Percentiles rank a stretch among this genome's conserved stretches.
Conservation (phyloP, 2,797 vertebrate species). For the Loris lydekkerianus region DNA sequence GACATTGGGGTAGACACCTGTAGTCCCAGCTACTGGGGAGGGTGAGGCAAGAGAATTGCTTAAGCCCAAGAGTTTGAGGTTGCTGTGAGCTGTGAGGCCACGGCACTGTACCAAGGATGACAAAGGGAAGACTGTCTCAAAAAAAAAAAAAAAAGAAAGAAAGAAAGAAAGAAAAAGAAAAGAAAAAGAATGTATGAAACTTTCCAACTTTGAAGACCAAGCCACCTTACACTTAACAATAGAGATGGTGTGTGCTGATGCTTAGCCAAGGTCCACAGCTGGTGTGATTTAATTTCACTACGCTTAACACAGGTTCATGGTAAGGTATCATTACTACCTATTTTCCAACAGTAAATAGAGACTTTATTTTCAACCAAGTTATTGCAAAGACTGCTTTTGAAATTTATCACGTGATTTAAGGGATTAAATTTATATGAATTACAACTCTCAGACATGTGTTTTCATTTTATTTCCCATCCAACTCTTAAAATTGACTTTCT, state of each 20-base stretch:
- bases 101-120: no score
- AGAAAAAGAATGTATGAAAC: background rate
- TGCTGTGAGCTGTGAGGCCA: no score
- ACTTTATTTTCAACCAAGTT: constrained; percentile 65
- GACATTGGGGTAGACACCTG: no score
- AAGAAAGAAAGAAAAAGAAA: no score
- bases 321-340: constrained; percentile 33
- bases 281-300: constrained; percentile 28
- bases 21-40: no score
- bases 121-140: no score
- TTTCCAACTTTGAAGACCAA: no score
- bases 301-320: constrained; percentile 43
- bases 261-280: background rate
- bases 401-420: constrained; percentile 58
- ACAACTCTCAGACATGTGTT: constrained; percentile 60
- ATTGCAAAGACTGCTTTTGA: constrained; percentile 62
- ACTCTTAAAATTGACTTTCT: constrained; percentile 64
- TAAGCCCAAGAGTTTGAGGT: no score
- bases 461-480: constrained; percentile 62
- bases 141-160: no score
- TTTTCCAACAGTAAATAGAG: constrained; percentile 41
- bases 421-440: constrained; percentile 59
- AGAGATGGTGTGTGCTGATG: background rate
- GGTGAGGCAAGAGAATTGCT: no score
- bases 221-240: background rate